Evolutionary conservation across 2,113 vertebrate species (phyloP), one percentile per base, ranked within the genome.

Genomic region (Hyaena hyaena): DNA sequence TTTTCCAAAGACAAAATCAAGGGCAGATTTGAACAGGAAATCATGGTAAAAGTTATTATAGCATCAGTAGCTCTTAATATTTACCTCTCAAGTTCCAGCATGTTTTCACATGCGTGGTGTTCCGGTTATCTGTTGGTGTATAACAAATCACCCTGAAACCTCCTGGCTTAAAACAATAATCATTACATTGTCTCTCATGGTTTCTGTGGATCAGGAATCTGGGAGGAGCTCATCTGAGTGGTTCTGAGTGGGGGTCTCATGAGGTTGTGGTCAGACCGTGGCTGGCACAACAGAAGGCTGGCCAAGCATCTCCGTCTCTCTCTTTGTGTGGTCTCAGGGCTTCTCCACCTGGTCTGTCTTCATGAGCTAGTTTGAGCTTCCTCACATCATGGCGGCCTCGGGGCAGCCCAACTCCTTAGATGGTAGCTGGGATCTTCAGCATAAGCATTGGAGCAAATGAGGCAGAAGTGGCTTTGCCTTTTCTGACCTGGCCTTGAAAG

Each of bases 1-100:
- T 88, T 35, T 93, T 53, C 86, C 92, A 68, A 97, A 97, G 82
- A 83, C 61, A 86, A 88, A 93, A 95, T 89, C 91, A 95, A 94
- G 68, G 86, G 45, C 68, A 96, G 55, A 86, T 55, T 86, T 90
- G 89, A 92, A 92, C 77, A 82, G 61, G 88, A 97, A 66, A 79
- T 85, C n/a, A 82, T 93, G 39, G 39, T 58, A 90, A 90, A 93
- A 65, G 35, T 61, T 84, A 71, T 7, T 7, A 45, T 35, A 61
- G 82, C 50, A 61, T 92, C 71, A 11, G 35, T 73, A 33, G n/a
- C 79, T 53, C 79, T 93, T 89, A 66, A 15, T 83, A 50, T 83
- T 81, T 93, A 61, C 76, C 53, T 39, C 23, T 83, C 69, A 21
- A 24, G 81, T 86, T 94, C 71, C 23, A 82, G 88, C 33, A 6